Evolutionary conservation across 2,888 invertebrate species (phyloP).

Genomic region (Noctua comes): DNA sequence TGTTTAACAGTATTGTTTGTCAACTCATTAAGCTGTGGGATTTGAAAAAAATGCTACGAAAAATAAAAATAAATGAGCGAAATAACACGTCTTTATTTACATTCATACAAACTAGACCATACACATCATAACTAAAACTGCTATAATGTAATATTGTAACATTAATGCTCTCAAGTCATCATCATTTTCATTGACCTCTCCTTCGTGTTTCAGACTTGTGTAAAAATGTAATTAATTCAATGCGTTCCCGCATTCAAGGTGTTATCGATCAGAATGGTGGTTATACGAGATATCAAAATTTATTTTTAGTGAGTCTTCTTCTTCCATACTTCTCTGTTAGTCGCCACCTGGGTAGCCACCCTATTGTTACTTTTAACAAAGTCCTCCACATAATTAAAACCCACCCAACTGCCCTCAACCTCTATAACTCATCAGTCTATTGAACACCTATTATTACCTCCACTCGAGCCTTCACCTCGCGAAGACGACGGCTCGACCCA

Average conservation of each 20-base stretch:
- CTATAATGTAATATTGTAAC: neutral
- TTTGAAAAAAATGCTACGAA: no score
- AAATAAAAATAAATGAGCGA: no score
- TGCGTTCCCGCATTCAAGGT: neutral
- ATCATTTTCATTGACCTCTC: no score
- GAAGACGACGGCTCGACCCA: slow-evolving; percentile 18
- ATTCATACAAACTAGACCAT: neutral
- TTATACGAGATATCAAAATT: neutral
- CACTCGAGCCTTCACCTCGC: slow-evolving; percentile 5
- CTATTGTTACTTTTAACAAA: neutral
- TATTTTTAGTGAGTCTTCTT: no score
- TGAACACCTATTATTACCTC: slow-evolving; percentile 50
- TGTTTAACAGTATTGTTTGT: no score
- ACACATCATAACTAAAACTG: neutral
- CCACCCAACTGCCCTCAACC: slow-evolving; percentile 10
- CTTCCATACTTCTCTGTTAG: no score
- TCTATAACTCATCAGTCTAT: slow-evolving; percentile 50
- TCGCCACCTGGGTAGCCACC: no score
- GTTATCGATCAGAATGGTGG: neutral
- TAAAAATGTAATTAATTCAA: neutral
- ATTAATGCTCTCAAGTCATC: no score
- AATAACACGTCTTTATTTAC: no score
- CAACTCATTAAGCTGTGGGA: no score
- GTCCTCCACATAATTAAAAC: slow-evolving; percentile 9
- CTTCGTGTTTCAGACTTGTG: neutral